Percentiles rank a stretch among this genome's conserved stretches.
phyloP scores from a whole-genome alignment of 2,113 vertebrate genomes.

The Colaptes auratus region DNA sequence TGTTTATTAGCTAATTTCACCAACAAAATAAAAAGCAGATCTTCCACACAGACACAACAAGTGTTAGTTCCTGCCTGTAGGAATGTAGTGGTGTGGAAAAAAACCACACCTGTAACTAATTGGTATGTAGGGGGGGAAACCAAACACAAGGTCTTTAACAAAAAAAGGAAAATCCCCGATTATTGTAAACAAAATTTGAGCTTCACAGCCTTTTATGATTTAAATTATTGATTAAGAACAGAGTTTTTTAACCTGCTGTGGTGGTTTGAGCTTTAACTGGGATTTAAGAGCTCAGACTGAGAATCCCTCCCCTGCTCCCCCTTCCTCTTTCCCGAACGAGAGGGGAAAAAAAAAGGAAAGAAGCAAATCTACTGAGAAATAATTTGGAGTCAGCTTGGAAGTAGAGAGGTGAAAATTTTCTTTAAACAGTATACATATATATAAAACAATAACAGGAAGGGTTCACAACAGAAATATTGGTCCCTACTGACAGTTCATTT shows the following conservation, averaged over 20 bases:
- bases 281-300: too few species aligned
- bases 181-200: neutral
- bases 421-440: too few species aligned
- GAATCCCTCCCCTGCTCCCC: too few species aligned
- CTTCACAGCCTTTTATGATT: neutral
- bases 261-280: too few species aligned
- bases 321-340: too few species aligned
- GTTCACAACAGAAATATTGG: neutral
- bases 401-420: too few species aligned
- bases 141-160: neutral
- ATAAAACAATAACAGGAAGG: too few species aligned
- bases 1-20: neutral
- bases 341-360: too few species aligned
- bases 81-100: neutral
- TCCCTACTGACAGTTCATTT: neutral
- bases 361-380: too few species aligned
- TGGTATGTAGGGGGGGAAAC: neutral
- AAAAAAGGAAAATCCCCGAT: neutral
- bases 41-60: neutral
- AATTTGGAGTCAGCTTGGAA: too few species aligned
- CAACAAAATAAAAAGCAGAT: neutral
- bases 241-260: neutral
- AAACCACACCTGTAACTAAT: neutral
- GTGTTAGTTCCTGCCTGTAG: neutral
- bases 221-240: neutral